These are phyloP conservation scores for Drosophila macrospina DNA, from an alignment of 2,888 invertebrate species.

Conservation along the genomic window DNA sequence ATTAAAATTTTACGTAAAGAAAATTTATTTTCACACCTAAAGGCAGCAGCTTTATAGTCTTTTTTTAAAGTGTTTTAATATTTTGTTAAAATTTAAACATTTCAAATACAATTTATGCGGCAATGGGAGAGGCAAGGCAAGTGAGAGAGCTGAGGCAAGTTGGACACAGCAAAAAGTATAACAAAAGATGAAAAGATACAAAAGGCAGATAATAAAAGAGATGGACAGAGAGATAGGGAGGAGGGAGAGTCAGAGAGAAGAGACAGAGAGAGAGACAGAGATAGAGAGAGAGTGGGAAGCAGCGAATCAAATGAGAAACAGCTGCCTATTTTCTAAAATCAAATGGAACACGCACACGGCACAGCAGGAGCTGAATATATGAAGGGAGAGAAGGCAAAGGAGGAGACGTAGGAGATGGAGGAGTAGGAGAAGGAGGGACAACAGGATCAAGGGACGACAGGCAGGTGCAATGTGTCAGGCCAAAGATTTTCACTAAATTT, in stretches of 20 bases:
- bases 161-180: slow-evolving; percentile 15
- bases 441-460: slow-evolving; percentile 49
- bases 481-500: slow-evolving; percentile 49
- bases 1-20: slow-evolving; percentile 26
- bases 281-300: slow-evolving; percentile 15
- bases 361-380: slow-evolving; percentile 54
- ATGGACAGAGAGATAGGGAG: slow-evolving; percentile 11
- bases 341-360: slow-evolving; percentile 51
- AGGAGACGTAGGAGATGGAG: not conserved
- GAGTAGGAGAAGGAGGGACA: slow-evolving; percentile 3
- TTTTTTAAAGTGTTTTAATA: slow-evolving; percentile 53
- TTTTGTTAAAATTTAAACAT: slow-evolving; percentile 36
- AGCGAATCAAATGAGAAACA: slow-evolving; percentile 59
- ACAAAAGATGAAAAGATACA: slow-evolving; percentile 18
- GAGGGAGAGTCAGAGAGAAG: not conserved
- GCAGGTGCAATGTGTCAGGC: slow-evolving; percentile 66
- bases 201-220: slow-evolving; percentile 12
- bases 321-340: slow-evolving; percentile 49
- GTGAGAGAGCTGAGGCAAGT: slow-evolving; percentile 41
- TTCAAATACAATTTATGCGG: slow-evolving; percentile 20
- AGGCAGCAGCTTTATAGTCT: slow-evolving; percentile 20
- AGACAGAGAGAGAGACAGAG: not conserved
- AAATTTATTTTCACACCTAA: slow-evolving; percentile 55
- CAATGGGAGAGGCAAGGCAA: not conserved
- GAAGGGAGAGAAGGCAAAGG: slow-evolving; percentile 9